A percentile compares a stretch with the other conserved stretches of the same genome.
These are phyloP conservation scores for Hapalemur alaotrensis DNA, from an alignment of 2,797 vertebrate genomes.

Conservation along the genomic window DNA sequence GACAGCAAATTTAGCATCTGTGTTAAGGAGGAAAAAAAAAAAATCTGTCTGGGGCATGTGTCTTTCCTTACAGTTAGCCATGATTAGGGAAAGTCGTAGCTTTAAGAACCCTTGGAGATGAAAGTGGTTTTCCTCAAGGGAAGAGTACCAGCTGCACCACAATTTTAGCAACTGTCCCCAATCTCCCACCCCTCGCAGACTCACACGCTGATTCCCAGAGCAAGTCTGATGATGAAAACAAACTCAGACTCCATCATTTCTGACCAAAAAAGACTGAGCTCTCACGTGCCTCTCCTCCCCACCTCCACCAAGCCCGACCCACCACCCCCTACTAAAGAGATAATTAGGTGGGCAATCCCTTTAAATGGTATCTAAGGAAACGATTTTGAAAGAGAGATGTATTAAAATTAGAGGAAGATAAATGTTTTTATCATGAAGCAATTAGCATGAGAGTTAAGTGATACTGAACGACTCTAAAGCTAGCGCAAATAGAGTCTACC, in stretches of 20 bases:
- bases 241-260: constrained; percentile 16
- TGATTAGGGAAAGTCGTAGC: constrained; percentile 10
- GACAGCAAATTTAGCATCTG: neutral
- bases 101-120: constrained; percentile 51
- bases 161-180: constrained; percentile 60
- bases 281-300: neutral
- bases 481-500: constrained; percentile 65
- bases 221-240: constrained; percentile 60
- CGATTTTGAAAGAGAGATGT: constrained; percentile 53
- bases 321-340: neutral
- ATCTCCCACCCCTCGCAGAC: constrained; percentile 48
- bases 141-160: constrained; percentile 62
- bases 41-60: neutral
- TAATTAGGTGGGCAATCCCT: constrained; percentile 36
- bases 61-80: neutral
- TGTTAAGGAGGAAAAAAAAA: neutral
- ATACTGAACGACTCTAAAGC: constrained; percentile 36
- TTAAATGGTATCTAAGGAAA: constrained; percentile 63
- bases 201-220: constrained; percentile 59
- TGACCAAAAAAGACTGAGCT: neutral
- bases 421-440: constrained; percentile 73
- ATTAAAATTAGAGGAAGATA: constrained; percentile 65
- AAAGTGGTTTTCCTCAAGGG: constrained; percentile 53
- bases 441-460: constrained; percentile 67
- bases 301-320: neutral